Percentiles rank a stretch among this genome's conserved stretches.
phyloP scores from a whole-genome alignment of 2,888 invertebrate species.

The Cerceris rybyensis region DNA sequence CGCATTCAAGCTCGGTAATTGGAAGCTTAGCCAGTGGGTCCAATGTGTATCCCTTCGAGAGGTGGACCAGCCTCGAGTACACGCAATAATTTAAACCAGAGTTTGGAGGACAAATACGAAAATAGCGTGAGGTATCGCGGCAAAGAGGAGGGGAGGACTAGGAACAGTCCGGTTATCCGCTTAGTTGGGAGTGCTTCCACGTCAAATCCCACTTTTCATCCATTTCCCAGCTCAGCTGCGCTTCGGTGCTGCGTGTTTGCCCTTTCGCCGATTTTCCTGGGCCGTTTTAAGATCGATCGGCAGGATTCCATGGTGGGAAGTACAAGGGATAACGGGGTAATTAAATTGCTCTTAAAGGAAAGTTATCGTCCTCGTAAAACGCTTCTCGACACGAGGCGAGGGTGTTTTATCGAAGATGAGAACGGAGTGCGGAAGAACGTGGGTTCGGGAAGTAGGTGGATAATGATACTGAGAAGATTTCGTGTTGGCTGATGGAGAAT shows the following conservation, averaged over 20 bases:
- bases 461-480: background rate
- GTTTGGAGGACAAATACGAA: constrained; percentile 54
- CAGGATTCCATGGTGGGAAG: too few relatives aligned
- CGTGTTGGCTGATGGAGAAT: background rate
- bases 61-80: constrained; percentile 28
- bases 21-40: constrained; percentile 66
- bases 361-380: constrained; percentile 24
- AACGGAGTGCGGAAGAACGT: background rate
- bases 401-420: background rate
- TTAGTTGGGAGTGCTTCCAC: constrained; percentile 46
- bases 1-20: constrained; percentile 64
- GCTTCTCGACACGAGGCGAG: background rate
- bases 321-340: constrained; percentile 13
- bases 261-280: background rate
- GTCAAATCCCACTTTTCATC: constrained; percentile 64
- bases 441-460: background rate
- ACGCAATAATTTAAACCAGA: constrained; percentile 66
- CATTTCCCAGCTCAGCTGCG: constrained; percentile 41
- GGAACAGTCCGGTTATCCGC: constrained; percentile 57
- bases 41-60: constrained; percentile 51
- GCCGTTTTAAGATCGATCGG: constrained; percentile 11
- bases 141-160: constrained; percentile 13
- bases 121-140: constrained; percentile 34
- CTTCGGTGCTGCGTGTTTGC: constrained; percentile 4
- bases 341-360: constrained; percentile 26